A percentile compares a stretch with the other conserved stretches of the same genome.
These are phyloP conservation scores for Anoplolepis gracilipes DNA, from an alignment of 1,140 invertebrate species.

Conservation along the genomic window DNA sequence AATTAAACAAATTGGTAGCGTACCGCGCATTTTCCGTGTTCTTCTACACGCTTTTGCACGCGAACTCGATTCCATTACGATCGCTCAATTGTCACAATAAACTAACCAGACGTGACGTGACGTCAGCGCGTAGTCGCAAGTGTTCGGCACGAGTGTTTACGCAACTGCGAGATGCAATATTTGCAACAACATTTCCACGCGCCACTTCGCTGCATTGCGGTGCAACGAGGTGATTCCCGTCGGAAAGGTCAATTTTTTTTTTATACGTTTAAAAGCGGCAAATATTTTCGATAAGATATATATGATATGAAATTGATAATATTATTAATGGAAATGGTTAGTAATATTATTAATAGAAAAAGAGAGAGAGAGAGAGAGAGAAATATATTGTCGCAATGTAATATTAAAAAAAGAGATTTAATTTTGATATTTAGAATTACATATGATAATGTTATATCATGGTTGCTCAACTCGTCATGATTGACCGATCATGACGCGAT, in stretches of 20 bases:
- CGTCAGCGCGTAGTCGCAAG: constrained; percentile 34
- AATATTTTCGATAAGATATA: neutral
- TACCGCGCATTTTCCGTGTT: constrained; percentile 36
- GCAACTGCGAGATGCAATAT: constrained; percentile 45
- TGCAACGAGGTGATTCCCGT: constrained; percentile 19
- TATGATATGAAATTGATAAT: too few relatives aligned
- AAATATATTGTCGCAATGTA: neutral
- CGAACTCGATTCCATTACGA: constrained; percentile 39
- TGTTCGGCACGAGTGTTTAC: constrained; percentile 55
- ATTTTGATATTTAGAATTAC: neutral
- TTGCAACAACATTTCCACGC: constrained; percentile 38
- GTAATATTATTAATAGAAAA: too few relatives aligned
- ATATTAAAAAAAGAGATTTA: neutral
- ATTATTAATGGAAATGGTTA: too few relatives aligned
- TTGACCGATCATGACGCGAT: too few relatives aligned
- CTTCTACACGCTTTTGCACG: constrained; percentile 32
- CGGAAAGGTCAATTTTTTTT: constrained; percentile 5
- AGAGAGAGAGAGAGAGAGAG: too few relatives aligned
- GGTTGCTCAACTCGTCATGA: too few relatives aligned
- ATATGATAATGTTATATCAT: neutral
- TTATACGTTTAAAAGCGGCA: neutral
- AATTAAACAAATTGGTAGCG: constrained; percentile 59
- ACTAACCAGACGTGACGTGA: constrained; percentile 32
- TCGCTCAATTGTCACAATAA: constrained; percentile 56
- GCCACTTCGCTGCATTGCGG: constrained; percentile 8